These are phyloP conservation scores for Odontamblyopus lacepedii DNA, from an alignment of 2,797 vertebrate species.

Conservation along the genomic window DNA sequence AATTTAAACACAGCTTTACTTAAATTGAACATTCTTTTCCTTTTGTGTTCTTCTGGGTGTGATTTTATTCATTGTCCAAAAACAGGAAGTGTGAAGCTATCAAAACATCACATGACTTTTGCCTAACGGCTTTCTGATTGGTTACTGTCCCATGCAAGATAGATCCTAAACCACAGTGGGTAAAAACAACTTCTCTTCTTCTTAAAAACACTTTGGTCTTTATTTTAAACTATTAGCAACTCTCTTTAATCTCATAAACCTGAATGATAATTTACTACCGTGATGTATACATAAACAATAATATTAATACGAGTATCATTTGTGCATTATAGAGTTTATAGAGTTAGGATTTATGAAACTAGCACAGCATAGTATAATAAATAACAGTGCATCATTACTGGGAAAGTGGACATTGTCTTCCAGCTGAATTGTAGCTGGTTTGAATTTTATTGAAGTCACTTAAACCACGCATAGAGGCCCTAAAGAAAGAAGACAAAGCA, in stretches of 20 bases:
- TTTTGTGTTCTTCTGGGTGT: not conserved
- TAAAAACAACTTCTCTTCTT: slow-evolving; percentile 1
- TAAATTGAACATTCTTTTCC: not conserved
- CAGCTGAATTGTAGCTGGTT: not conserved
- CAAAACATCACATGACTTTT: slow-evolving; percentile 15
- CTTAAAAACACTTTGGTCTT: not conserved
- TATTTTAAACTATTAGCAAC: not conserved
- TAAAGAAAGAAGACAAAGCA: not conserved
- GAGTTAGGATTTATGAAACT: not conserved
- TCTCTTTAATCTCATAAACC: not conserved
- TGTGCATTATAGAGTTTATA: too few relatives aligned
- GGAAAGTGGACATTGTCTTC: not conserved
- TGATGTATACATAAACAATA: too few relatives aligned
- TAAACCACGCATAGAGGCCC: too few relatives aligned
- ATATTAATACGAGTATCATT: too few relatives aligned
- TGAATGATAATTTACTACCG: not conserved
- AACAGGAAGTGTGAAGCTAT: slow-evolving; percentile 8
- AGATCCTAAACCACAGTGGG: not conserved
- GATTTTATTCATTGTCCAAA: slow-evolving; percentile 8
- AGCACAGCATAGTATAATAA: not conserved
- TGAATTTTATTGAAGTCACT: not conserved
- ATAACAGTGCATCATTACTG: not conserved
- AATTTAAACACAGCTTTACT: not conserved
- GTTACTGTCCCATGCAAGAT: slow-evolving; percentile 4
- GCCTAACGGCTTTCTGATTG: not conserved